These are phyloP conservation scores for Calidris pugnax DNA, from an alignment of 2,113 vertebrate species.

Conservation along the genomic window DNA sequence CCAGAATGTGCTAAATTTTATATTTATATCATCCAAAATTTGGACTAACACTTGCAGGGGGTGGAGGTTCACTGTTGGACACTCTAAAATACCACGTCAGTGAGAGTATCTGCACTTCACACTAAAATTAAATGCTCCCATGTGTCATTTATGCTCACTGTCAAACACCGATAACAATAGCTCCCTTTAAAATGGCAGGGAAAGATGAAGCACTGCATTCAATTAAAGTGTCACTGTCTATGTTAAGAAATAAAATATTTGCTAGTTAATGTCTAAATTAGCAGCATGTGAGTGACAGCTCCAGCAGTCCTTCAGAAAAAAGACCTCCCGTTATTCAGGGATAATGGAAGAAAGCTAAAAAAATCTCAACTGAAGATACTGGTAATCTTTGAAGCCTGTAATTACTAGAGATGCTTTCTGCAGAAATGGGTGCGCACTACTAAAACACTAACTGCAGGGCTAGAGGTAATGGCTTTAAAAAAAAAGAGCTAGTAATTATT, in stretches of 20 bases:
- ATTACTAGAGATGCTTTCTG: conserved; percentile 15
- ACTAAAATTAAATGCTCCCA: not conserved
- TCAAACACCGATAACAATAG: conserved; percentile 28
- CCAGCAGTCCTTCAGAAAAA: not conserved
- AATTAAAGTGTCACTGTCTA: conserved; percentile 29
- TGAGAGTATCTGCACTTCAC: not conserved
- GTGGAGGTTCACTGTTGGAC: not conserved
- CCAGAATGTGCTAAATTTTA: not conserved
- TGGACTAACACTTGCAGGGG: not conserved
- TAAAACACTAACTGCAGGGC: not conserved
- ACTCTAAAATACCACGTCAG: not conserved
- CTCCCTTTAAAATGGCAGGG: not conserved
- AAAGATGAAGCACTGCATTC: not conserved
- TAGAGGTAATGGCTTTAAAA: not conserved
- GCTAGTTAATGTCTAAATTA: conserved; percentile 12
- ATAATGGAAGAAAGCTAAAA: not conserved
- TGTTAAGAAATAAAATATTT: conserved; percentile 21
- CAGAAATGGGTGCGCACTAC: not conserved
- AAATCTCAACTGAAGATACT: not conserved
- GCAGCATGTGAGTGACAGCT: not conserved
- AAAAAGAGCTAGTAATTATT: not conserved
- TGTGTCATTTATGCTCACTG: not conserved
- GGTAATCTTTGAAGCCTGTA: not conserved
- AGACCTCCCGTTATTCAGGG: not conserved
- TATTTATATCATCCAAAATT: not conserved